Percentiles rank a stretch among this genome's conserved stretches.
phyloP scores from a whole-genome alignment of 2,113 vertebrate species.

The Macquaria australasica region DNA sequence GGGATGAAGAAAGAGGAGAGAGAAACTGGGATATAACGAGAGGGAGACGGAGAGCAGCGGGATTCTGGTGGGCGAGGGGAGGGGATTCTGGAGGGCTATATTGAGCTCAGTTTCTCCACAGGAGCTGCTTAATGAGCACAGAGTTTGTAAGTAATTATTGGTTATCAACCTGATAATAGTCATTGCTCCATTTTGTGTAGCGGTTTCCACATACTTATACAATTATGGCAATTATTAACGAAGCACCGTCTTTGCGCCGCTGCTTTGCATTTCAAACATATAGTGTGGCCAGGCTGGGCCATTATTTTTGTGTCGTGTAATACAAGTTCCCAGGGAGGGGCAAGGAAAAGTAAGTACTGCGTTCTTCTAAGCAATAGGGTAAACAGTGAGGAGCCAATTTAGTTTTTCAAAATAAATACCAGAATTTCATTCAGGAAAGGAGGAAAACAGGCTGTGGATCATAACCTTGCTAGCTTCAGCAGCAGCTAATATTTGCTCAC shows the following conservation, averaged over 20 bases:
- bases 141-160: constrained; percentile 83
- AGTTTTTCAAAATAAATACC: constrained; percentile 37
- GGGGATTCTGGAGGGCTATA: constrained; percentile 71
- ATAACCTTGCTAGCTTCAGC: not conserved
- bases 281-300: constrained; percentile 5
- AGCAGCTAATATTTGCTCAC: constrained; percentile 2
- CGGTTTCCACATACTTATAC: constrained; percentile 77
- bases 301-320: constrained; percentile 42
- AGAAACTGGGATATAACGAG: constrained; percentile 51
- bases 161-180: constrained; percentile 85
- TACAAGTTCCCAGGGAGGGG: constrained; percentile 1
- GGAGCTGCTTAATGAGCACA: constrained; percentile 78
- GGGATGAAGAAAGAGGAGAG: constrained; percentile 17
- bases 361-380: constrained; percentile 10
- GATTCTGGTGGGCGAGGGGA: constrained; percentile 66
- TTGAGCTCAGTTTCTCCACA: constrained; percentile 68
- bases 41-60: constrained; percentile 45
- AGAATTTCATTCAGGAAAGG: constrained; percentile 9
- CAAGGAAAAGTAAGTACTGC: not conserved
- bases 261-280: constrained; percentile 64
- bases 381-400: constrained; percentile 41
- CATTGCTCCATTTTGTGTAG: constrained; percentile 77
- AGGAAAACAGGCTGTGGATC: not conserved
- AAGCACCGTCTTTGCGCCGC: constrained; percentile 19
- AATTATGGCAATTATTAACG: constrained; percentile 78